Percentiles rank a stretch among this genome's conserved stretches.
phyloP scores from a whole-genome alignment of 2,888 invertebrate species.

The Lacanobia oleracea region DNA sequence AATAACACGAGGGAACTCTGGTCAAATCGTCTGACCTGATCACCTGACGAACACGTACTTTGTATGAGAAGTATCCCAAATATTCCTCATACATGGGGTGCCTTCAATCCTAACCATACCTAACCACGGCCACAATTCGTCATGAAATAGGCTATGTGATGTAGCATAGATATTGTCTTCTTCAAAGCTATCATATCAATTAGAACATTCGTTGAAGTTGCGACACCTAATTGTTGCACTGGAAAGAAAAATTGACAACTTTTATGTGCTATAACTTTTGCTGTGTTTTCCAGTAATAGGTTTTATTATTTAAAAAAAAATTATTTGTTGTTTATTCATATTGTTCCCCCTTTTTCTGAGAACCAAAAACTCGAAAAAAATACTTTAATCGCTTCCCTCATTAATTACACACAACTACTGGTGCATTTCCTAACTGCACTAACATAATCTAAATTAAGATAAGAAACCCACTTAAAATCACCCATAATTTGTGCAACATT shows the following conservation, averaged over 20 bases:
- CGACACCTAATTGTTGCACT: neutral
- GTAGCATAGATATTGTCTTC: too few species aligned
- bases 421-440: neutral
- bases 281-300: neutral
- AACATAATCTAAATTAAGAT: neutral
- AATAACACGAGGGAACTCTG: constrained; percentile 40
- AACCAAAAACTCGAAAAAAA: too few species aligned
- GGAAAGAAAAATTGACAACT: neutral
- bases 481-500: constrained; percentile 6
- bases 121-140: too few species aligned
- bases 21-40: constrained; percentile 53
- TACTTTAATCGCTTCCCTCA: constrained; percentile 12
- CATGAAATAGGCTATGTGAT: too few species aligned
- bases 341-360: neutral
- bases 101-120: too few species aligned
- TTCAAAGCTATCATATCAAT: too few species aligned
- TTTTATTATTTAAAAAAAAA: neutral
- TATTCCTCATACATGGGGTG: too few species aligned
- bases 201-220: too few species aligned
- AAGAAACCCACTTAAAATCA: constrained; percentile 33
- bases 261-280: neutral
- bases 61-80: constrained; percentile 17
- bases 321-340: neutral
- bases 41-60: constrained; percentile 25
- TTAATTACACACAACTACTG: neutral